Base-by-base conservation (phyloP, 2,888 invertebrate species). In the Xanthia icteritia region DNA sequence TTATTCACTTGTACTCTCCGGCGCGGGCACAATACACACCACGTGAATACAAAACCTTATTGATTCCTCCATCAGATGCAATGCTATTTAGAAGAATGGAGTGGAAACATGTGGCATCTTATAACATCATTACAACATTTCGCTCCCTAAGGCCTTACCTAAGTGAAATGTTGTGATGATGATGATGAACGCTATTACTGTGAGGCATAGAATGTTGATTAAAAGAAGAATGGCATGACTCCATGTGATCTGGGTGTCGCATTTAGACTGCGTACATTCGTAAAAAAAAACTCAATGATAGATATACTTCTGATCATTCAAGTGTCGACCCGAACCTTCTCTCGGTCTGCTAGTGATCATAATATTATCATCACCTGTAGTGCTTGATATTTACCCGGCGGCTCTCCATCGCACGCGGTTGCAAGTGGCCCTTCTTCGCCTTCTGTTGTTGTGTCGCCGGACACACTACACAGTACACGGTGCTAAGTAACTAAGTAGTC, bases 401-500 rank as follows among this genome's bases (percentile, higher is more conserved):
- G 31, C 15, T 45, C 11, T n/a, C 3, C 45, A 9, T 9, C 31
- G 23, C 42, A 15, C 54, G 20, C 20, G 5, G 69, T 23, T 9
- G 20, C n/a, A 20, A 9, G 42, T 27, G n/a, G 9, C 2, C 60
- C 54, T 45, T n/a, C 63, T 68, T 17, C 8, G 31, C n/a, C 31
- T 42, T 68, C n/a, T 42, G 39, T 5, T 6, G 9, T 31, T 5
- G 48, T 36, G 8, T 64, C n/a, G 5, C 76, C 17, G 58, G 39
- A 42, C 48, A 27, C 20, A 27, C 6, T 23, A 23, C n/a, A 36
- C 42, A 20, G 31, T 23, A 23, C n/a, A 36, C 42, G 15, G 31
- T 11, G 56, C 73, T 64, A 73, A 68, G 73, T 79, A 58, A 67
- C 73, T 66, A 31, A 67, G 79, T 68, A 51, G 58, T 68, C 64